Conservation (phyloP, 2,797 vertebrate genomes). For the Sebastes baramenuke region DNA sequence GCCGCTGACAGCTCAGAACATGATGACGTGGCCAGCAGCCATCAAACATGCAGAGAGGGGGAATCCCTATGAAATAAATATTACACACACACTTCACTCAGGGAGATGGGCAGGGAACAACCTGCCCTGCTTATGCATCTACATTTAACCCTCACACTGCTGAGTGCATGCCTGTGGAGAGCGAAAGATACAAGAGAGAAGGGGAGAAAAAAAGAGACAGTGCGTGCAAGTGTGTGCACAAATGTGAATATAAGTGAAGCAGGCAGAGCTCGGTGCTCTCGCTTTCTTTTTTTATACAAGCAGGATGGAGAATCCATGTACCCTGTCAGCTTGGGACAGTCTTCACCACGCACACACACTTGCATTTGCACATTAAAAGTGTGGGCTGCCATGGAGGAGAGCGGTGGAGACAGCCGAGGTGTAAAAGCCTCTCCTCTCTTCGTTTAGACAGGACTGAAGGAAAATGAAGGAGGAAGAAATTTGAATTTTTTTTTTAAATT, state of each 20-base stretch:
- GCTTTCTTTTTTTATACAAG: conserved; percentile 62
- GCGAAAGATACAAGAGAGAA: neutral
- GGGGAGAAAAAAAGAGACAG: neutral
- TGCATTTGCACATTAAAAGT: conserved; percentile 25
- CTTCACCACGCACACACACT: neutral
- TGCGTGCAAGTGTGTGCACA: neutral
- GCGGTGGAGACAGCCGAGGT: neutral
- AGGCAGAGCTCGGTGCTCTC: conserved; percentile 44
- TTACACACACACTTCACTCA: conserved; percentile 29
- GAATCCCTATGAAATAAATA: conserved; percentile 71
- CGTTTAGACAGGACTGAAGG: neutral
- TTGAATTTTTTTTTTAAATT: neutral
- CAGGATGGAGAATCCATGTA: conserved; percentile 76
- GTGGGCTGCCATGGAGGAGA: conserved; percentile 1
- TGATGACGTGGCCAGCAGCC: conserved; percentile 52
- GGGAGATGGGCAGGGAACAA: conserved; percentile 17
- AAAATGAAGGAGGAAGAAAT: neutral
- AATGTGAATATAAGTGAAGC: conserved; percentile 36
- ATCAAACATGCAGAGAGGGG: conserved; percentile 16
- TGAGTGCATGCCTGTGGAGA: neutral
- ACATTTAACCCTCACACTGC: conserved; percentile 41
- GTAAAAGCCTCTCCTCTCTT: conserved; percentile 11
- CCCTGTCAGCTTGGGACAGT: conserved; percentile 59
- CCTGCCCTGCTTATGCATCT: neutral
- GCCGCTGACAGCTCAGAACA: conserved; percentile 60